Base-by-base conservation (phyloP, 2,113 vertebrate genomes). In the Gobio gobio region DNA sequence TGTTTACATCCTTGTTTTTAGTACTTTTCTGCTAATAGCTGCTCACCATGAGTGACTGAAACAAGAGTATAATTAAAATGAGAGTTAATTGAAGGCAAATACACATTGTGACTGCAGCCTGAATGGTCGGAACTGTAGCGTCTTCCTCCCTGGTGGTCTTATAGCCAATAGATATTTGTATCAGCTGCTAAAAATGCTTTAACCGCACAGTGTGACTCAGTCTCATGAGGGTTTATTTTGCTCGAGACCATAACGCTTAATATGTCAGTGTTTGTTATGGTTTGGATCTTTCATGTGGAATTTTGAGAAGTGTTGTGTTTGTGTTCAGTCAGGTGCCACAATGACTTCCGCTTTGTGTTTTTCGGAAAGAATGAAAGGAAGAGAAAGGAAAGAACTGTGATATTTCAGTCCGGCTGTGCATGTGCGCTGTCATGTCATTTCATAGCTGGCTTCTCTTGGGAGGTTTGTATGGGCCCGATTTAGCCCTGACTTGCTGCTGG, bases 61-160 rank as follows among this genome's bases (percentile, higher is more conserved):
- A 92, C 90, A 91, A 91, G 90, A 78, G 16, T 87, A 90, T 89
- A 92, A 92, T 94, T 93, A 91, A 91, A 29, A 89, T 61, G 82
- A 89, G 82, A 78, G 84, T 85, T 87, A 90, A 91, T 84, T 91
- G 89, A 90, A 90, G 85, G 72, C 83, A 59, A 80, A 82, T 59
- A 85, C 45, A 78, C 64, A 36, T 68, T 75, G 36, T 87, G 78
- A 63, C 40, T 70, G 70, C 9, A 85, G 56, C 26, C 47, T 26
- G 49, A 87, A 40, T 86, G 80, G 84, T 85, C 74, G 77, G 58
- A 83, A 85, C 63, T 36, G 58, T 80, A 20, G 56, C 64, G 81
- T 77, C 64, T 74, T 14, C 64, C 66, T 73, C 63, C 68, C 83
- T 73, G 78, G 76, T 78, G 78, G 45, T 72, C 54, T 85, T 68